Base-by-base conservation (phyloP, 2,113 vertebrate genomes). In the Macquaria ambigua region DNA sequence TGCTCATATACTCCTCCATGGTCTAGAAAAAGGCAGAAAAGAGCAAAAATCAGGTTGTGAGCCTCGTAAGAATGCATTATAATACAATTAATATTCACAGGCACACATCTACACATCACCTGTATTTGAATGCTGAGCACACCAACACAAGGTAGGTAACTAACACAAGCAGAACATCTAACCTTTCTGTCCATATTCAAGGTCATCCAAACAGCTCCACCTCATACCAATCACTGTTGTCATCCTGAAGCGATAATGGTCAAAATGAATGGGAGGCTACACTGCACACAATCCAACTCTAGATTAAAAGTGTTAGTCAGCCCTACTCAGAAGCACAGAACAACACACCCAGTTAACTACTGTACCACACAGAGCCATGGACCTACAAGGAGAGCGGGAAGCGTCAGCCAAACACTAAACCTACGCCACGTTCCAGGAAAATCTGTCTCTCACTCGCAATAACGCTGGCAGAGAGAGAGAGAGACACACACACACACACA, bases 1-100 rank as follows among this genome's bases (percentile, higher is more conserved):
- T 96, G 93, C 94, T 96, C 96, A 96, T 96, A 84, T 96, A 96
- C 86, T 96, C 95, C 81, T 96, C 96, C 96, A 96, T 94, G 8
- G 96, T 96, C 95, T 96, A 52, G 53, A 77, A 23, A 80, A 39
- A 84, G 9, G 41, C 48, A 89, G 20, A 88, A 18, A 70, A 39
- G 64, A 77, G n/a, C 5, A 72, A 4, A 74, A 39, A 69, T 81
- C 43, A 69, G 46, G 21, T 25, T 70, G 53, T 14, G 3, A 11
- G 39, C 20, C 4, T 73, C 15, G n/a, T 53, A 55, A 73, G 69
- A 37, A 56, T 6, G 5, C 28, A 61, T 31, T 28, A 61, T 25
- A 6, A 48, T 64, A 37, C 39, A 68, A 77, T 68, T 23, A 75
- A 82, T 88, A 84, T 81, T 85, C 68, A 80, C 83, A 89, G 43